Base-by-base conservation (phyloP, 2,888 invertebrate species). In the Amphipoea oculea region DNA sequence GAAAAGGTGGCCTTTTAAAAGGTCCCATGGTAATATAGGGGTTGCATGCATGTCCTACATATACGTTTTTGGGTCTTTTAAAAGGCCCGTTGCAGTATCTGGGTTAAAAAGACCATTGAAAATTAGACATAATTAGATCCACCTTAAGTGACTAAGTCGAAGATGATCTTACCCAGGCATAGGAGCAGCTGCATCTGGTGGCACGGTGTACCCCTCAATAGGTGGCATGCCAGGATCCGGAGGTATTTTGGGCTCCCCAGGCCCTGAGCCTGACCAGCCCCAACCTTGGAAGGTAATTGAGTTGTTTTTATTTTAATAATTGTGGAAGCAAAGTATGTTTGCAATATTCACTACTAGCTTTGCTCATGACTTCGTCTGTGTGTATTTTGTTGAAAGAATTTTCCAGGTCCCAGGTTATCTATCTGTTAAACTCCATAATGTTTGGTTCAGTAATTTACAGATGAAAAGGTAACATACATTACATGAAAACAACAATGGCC, bases 231-330 rank as follows among this genome's bases (percentile, higher is more conserved):
- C 86, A 4, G 95, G 91, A 48, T 96, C 96, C 54, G 92, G 86
- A 62, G 92, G 83, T 81, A 95, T 90, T 89, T 96, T 96, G 5
- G 94, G 86, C 78, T 96, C 96, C 40, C 91, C 94, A 4, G 93
- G 91, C 17, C 94, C 95, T 20, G 93, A 85, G 6, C 94, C 94
- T 45, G 94, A 89, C 96, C 96, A 96, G 20, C 96, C 95, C 96
- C 96, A 97, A 79, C 95, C 96, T 93, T 84, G 2, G 73, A 67
- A 79, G 40, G 60, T 42, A 70, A 78, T 66, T 68, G 20, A n/a
- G 20, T 40, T 54, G n/a, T 66, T 73, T 54, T 73, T 54, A 57
- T 20, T 45, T 20, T n/a, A 9, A 67, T 74, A n/a, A 54, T 42
- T 42, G 7, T 23, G 2, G 9, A 36, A 23, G 14, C 0, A 23